phyloP scores from a whole-genome alignment of 2,113 vertebrate genomes.

The Crotalus horridus region DNA sequence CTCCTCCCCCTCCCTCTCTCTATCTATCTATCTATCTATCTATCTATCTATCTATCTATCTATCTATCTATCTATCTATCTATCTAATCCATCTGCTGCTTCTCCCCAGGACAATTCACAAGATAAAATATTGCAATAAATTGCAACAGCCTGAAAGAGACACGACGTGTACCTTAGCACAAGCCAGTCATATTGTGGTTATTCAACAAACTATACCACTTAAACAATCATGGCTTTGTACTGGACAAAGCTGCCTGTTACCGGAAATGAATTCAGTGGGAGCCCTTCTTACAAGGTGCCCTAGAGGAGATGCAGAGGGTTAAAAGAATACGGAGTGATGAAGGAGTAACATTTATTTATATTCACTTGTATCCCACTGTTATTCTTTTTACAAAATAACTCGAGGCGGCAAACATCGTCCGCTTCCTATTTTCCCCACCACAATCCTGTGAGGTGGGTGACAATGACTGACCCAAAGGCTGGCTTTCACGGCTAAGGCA shows the following conservation, averaged over 20 bases:
- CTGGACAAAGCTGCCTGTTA: neutral
- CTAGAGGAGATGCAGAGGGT: neutral
- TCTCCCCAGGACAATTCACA: neutral
- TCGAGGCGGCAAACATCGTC: too few relatives aligned
- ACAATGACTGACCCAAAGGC: neutral
- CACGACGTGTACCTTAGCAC: neutral
- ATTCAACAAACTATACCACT: neutral
- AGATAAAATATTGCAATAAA: neutral
- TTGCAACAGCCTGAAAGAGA: neutral
- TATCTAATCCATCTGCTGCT: neutral
- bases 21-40: too few relatives aligned
- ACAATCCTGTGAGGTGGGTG: neutral
- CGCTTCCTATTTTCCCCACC: too few relatives aligned
- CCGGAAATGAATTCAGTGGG: neutral
- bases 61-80: too few relatives aligned
- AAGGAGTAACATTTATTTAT: neutral
- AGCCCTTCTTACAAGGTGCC: neutral
- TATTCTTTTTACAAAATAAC: neutral
- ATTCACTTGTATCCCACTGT: neutral
- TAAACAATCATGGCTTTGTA: neutral
- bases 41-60: too few relatives aligned
- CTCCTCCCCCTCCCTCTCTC: too few relatives aligned
- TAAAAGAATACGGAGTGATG: neutral
- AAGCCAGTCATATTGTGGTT: neutral
- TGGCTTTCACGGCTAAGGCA: neutral